phyloP scores from a whole-genome alignment of 2,113 vertebrate species.

The Nymphicus hollandicus region DNA sequence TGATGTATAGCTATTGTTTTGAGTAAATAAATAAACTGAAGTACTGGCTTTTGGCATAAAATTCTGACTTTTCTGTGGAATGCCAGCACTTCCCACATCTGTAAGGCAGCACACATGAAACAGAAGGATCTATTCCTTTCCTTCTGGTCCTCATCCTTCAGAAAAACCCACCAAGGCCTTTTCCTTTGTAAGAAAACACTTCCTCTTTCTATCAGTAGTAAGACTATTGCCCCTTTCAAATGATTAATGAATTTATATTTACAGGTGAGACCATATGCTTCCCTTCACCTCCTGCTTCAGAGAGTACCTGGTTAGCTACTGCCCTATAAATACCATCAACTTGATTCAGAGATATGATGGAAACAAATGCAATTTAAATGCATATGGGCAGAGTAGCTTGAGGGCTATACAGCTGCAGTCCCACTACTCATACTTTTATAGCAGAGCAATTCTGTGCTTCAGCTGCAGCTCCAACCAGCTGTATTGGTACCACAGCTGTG shows the following conservation, averaged over 20 bases:
- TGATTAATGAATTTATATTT: neutral
- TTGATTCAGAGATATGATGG: neutral
- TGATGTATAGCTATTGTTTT: neutral
- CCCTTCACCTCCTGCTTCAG: neutral
- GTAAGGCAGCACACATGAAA: neutral
- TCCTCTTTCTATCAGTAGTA: neutral
- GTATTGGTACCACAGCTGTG: rapidly evolving
- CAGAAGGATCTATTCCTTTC: neutral
- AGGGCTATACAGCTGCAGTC: neutral
- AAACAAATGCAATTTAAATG: neutral
- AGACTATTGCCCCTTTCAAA: neutral
- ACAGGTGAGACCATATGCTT: neutral
- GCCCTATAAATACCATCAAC: neutral
- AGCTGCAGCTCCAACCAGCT: neutral
- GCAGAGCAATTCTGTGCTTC: neutral
- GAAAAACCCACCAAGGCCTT: neutral
- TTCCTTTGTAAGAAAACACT: neutral
- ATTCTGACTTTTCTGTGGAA: neutral
- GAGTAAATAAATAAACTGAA: neutral
- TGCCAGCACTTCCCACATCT: neutral
- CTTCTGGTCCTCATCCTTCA: neutral
- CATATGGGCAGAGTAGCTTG: neutral
- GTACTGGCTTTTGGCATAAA: neutral
- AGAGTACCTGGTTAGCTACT: neutral
- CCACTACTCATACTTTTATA: too few species aligned